Percentiles rank a stretch among this genome's conserved stretches.
These are phyloP conservation scores for Ictidomys tridecemlineatus DNA, from an alignment of 2,113 vertebrate genomes.

Conservation along the genomic window DNA sequence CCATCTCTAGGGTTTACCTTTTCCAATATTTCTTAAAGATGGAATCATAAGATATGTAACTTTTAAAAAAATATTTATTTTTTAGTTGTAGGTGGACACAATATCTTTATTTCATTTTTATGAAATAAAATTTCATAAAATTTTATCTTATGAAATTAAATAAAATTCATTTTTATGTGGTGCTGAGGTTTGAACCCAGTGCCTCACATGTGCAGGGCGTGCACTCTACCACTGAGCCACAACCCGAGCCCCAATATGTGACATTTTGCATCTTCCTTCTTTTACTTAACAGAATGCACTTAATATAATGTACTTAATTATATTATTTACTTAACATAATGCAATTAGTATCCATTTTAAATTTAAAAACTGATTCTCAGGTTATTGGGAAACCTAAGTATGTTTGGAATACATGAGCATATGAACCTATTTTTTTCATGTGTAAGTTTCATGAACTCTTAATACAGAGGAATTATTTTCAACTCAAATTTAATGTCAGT, in stretches of 20 bases:
- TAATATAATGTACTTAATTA: neutral
- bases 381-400: neutral
- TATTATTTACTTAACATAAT: neutral
- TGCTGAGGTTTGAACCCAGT: too few relatives aligned
- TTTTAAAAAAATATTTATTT: too few relatives aligned
- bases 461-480: conserved; percentile 35
- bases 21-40: neutral
- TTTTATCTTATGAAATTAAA: too few relatives aligned
- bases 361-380: neutral
- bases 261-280: neutral
- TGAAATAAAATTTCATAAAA: too few relatives aligned
- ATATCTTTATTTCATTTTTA: too few relatives aligned
- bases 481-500: conserved; percentile 21
- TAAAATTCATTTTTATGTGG: too few relatives aligned
- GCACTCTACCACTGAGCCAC: too few relatives aligned
- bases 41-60: neutral
- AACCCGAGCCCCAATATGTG: neutral
- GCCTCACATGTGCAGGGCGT: too few relatives aligned
- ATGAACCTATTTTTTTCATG: conserved; percentile 20
- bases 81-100: too few relatives aligned
- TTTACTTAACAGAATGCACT: neutral
- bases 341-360: neutral
- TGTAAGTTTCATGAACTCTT: conserved; percentile 19
- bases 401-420: neutral
- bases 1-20: neutral